Evolutionary conservation across 2,113 vertebrate genomes (phyloP).

Genomic region (Apodemus speciosus): DNA sequence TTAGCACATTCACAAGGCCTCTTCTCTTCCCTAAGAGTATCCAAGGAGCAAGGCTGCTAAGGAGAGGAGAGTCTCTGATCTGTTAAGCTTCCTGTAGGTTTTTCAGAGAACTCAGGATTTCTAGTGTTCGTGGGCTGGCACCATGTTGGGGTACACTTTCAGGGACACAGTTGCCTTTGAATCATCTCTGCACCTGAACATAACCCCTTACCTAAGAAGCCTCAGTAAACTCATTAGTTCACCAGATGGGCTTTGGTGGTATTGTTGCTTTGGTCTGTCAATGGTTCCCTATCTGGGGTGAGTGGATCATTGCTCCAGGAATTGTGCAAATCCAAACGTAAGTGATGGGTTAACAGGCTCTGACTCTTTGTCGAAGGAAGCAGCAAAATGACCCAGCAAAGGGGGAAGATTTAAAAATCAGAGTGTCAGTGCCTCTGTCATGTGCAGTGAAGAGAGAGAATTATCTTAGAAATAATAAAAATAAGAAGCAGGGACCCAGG

Average conservation of each 20-base stretch:
- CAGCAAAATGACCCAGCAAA: background rate
- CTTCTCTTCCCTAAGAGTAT: background rate
- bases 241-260: background rate
- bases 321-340: background rate
- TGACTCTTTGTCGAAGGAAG: background rate
- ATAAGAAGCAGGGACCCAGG: background rate
- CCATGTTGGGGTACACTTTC: background rate
- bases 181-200: background rate
- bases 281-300: background rate
- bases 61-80: background rate
- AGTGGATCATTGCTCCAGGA: background rate
- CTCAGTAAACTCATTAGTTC: background rate
- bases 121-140: background rate
- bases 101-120: background rate
- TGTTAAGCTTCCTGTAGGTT: background rate
- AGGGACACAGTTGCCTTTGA: background rate
- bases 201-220: background rate
- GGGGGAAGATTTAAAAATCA: background rate
- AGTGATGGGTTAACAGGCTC: background rate
- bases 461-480: constrained; percentile 38
- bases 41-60: no score
- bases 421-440: background rate
- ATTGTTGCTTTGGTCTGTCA: background rate
- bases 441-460: background rate
- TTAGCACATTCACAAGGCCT: background rate